Percentiles rank a stretch among this genome's conserved stretches.
These are phyloP conservation scores for Metallyticus violacea DNA, from an alignment of 2,888 invertebrate species.

Conservation along the genomic window DNA sequence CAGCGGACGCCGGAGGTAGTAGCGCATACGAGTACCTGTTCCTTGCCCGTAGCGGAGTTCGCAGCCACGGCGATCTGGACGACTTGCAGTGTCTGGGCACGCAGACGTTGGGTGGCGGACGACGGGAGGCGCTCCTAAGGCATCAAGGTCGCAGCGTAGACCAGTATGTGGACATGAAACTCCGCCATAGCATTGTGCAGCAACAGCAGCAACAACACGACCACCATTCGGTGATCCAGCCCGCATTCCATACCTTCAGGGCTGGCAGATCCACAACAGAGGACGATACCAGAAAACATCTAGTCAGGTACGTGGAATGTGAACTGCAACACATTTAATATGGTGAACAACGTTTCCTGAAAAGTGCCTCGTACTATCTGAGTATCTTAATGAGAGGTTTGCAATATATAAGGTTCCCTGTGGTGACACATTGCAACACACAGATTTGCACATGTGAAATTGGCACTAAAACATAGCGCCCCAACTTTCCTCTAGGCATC, in stretches of 20 bases:
- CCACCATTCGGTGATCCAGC: background rate
- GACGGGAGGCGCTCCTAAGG: constrained; percentile 47
- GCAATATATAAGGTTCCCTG: too few species aligned
- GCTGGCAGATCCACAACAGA: constrained; percentile 43
- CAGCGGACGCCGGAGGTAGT: constrained; percentile 47
- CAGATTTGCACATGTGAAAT: too few species aligned
- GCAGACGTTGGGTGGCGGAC: constrained; percentile 42
- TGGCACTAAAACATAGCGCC: too few species aligned
- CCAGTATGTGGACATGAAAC: constrained; percentile 69
- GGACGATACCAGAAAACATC: constrained; percentile 48
- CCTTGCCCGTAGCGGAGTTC: constrained; percentile 62
- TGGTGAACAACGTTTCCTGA: too few species aligned
- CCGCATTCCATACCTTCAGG: constrained; percentile 1
- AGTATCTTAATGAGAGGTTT: too few species aligned
- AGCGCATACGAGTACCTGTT: constrained; percentile 64
- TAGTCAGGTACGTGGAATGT: constrained; percentile 37
- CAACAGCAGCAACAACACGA: background rate
- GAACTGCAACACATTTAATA: too few species aligned
- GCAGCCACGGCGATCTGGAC: constrained; percentile 69
- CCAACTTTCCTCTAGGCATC: too few species aligned
- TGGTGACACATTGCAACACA: too few species aligned
- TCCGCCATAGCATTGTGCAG: background rate
- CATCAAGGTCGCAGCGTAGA: constrained; percentile 69
- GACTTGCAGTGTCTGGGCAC: constrained; percentile 48
- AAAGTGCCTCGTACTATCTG: too few species aligned